Evolutionary conservation across 2,797 vertebrate genomes (phyloP).

Genomic region (Peromyscus melanophrys): DNA sequence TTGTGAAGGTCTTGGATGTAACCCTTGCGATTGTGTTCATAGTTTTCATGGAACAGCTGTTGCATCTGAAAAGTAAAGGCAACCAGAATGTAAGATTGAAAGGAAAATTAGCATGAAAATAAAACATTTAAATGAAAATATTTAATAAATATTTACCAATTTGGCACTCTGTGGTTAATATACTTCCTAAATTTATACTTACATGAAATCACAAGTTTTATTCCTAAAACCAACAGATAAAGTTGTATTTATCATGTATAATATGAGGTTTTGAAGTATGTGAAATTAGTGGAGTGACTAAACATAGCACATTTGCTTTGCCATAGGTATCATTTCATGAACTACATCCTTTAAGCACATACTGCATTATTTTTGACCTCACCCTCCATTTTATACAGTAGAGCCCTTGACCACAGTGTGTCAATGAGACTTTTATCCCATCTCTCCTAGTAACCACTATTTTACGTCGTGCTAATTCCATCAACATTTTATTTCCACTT

Average conservation of each 20-base stretch:
- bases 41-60: conserved; percentile 99
- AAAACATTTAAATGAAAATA: conserved; percentile 25
- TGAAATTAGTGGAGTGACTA: neutral
- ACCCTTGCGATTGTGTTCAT: conserved; percentile 98
- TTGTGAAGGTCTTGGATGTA: conserved; percentile 98
- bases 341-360: neutral
- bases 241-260: neutral
- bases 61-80: conserved; percentile 94
- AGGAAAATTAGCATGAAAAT: neutral
- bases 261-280: neutral
- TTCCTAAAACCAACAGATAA: neutral
- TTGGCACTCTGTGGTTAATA: neutral
- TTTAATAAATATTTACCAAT: neutral
- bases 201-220: neutral
- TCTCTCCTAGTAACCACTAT: neutral
- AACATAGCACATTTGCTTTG: neutral
- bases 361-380: neutral
- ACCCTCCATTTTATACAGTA: neutral
- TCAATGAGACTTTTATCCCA: neutral
- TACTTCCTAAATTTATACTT: neutral
- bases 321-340: neutral
- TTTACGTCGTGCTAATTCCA: neutral
- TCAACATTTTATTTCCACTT: neutral
- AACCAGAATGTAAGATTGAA: conserved; percentile 62
- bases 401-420: neutral